Conservation (phyloP, 2,888 invertebrate genomes). For the Netelia fuscicornis region DNA sequence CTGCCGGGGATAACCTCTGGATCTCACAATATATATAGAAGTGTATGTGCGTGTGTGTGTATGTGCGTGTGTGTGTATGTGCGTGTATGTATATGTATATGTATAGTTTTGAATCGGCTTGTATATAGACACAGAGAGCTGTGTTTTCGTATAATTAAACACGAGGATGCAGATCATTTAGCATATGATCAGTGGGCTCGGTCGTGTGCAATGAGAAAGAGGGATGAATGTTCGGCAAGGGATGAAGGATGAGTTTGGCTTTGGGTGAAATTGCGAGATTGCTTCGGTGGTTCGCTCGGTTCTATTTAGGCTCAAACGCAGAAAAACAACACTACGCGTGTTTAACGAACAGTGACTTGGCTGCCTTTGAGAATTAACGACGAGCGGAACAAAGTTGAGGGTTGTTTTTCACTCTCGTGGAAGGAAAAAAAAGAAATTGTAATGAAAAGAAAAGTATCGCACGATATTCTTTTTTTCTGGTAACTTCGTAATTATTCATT, state of each 20-base stretch:
- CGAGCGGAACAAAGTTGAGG: neutral
- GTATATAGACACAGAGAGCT: neutral
- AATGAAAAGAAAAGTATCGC: too few relatives aligned
- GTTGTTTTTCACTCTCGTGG: too few relatives aligned
- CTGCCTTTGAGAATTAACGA: neutral
- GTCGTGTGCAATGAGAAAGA: neutral
- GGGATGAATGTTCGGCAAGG: conserved; percentile 9
- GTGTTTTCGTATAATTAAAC: neutral
- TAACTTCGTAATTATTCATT: too few relatives aligned
- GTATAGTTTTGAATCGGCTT: neutral
- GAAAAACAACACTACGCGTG: neutral
- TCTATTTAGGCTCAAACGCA: neutral
- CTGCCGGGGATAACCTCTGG: too few relatives aligned
- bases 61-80: neutral
- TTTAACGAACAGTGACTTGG: conserved; percentile 1
- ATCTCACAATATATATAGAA: too few relatives aligned
- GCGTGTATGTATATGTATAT: neutral
- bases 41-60: too few relatives aligned
- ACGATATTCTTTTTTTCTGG: too few relatives aligned
- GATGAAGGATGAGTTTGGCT: neutral
- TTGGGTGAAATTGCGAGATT: neutral
- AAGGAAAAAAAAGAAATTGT: neutral
- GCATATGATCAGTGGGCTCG: conserved; percentile 35
- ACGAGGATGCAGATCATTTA: conserved; percentile 20
- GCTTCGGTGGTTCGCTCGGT: neutral